These are phyloP conservation scores for Chaenodraco wilsoni DNA, from an alignment of 2,797 vertebrate species.

Conservation along the genomic window DNA sequence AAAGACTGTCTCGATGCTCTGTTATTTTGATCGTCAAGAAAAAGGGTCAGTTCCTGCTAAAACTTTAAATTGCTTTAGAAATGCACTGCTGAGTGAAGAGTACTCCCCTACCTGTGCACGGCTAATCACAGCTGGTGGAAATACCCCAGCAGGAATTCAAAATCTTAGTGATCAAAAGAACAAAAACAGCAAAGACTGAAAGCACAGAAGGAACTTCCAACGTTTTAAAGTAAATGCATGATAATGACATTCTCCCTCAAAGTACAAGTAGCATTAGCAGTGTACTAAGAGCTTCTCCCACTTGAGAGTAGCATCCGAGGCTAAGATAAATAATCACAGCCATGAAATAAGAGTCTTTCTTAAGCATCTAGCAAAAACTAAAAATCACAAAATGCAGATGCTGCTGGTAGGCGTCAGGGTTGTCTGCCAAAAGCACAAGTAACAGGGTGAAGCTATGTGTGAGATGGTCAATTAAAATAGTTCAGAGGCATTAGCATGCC, in stretches of 20 bases:
- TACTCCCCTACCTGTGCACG: conserved; percentile 27
- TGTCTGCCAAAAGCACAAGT: conserved; percentile 67
- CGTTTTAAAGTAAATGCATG: conserved; percentile 50
- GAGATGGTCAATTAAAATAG: conserved; percentile 65
- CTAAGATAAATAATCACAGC: conserved; percentile 54
- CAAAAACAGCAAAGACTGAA: conserved; percentile 15
- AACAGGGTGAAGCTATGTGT: conserved; percentile 61
- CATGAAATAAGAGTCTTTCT: conserved; percentile 56
- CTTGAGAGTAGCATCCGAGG: conserved; percentile 52
- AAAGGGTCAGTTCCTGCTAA: conserved; percentile 13
- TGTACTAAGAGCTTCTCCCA: conserved; percentile 47
- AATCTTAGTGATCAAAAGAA: conserved; percentile 50
- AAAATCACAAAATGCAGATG: conserved; percentile 57
- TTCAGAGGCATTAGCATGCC: conserved; percentile 54
- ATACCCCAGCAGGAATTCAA: conserved; percentile 37
- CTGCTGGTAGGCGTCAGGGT: conserved; percentile 59
- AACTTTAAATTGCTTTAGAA: conserved; percentile 38
- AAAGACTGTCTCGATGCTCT: conserved; percentile 10
- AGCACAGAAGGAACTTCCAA: conserved; percentile 50
- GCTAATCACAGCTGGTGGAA: conserved; percentile 53
- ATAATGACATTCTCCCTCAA: conserved; percentile 53
- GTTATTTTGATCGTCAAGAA: conserved; percentile 36
- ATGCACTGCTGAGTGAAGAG: conserved; percentile 14
- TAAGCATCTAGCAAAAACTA: conserved; percentile 57
- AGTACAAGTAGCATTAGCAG: conserved; percentile 52